Conservation (phyloP, 2,113 vertebrate genomes). For the Cairina moschata region DNA sequence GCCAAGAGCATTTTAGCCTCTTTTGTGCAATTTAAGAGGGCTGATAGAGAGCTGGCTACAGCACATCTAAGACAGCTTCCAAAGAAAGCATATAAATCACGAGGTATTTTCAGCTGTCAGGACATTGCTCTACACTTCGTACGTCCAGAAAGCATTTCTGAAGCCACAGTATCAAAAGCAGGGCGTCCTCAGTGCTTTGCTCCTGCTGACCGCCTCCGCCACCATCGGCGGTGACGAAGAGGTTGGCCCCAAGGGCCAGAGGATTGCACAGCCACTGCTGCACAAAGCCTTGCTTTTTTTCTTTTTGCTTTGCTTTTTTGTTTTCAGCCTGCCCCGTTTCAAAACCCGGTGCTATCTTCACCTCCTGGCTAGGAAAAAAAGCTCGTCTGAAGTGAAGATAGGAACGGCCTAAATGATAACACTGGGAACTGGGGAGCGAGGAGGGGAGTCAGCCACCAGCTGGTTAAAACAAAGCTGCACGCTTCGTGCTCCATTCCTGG, state of each 20-base stretch:
- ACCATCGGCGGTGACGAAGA: background rate
- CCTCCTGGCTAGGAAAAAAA: background rate
- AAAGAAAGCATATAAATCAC: background rate
- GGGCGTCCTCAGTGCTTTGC: background rate
- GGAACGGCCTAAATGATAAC: fast-evolving
- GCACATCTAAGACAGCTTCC: background rate
- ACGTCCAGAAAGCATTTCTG: background rate
- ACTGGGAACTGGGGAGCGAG: background rate
- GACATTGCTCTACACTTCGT: background rate
- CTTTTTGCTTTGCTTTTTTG: background rate
- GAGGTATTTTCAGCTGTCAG: fast-evolving
- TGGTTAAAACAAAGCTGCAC: fast-evolving
- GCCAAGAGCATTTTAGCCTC: background rate
- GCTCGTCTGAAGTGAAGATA: background rate
- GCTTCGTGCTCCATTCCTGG: background rate
- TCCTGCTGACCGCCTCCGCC: background rate
- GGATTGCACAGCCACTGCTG: fast-evolving
- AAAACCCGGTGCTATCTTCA: background rate
- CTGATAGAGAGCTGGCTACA: background rate
- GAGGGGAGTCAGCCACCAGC: background rate
- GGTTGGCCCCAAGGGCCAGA: background rate
- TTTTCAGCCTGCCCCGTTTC: background rate
- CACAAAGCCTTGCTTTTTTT: background rate
- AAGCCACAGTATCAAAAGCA: background rate
- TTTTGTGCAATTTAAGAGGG: background rate